phyloP scores from a whole-genome alignment of 1,140 invertebrate genomes.

The Trichogramma pretiosum region DNA sequence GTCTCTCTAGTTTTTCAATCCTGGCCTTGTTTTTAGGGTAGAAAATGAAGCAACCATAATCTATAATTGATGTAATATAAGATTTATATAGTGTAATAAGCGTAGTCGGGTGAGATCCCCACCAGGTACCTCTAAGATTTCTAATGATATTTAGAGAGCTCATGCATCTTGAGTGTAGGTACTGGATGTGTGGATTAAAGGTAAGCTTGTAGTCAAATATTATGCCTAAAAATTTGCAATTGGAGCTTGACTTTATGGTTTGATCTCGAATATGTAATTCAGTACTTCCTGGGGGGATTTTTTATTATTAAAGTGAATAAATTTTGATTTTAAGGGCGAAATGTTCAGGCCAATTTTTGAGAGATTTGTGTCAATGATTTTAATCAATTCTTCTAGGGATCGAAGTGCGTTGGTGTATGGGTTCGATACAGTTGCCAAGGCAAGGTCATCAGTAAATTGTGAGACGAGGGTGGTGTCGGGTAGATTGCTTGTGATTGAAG shows the following conservation, averaged over 20 bases:
- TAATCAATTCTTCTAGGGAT: not conserved
- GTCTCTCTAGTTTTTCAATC: not conserved
- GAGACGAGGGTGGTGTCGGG: not conserved
- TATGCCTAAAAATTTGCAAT: not conserved
- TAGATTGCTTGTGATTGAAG: not conserved
- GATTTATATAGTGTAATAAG: not conserved
- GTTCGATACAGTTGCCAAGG: not conserved
- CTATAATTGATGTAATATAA: not conserved
- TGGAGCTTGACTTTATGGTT: not conserved
- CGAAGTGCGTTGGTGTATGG: not conserved
- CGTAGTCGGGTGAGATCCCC: constrained; percentile 1
- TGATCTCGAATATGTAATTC: not conserved
- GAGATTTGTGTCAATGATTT: not conserved
- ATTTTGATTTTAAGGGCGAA: not conserved
- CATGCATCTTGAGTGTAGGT: not conserved
- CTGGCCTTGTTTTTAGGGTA: not conserved
- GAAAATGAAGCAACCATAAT: not conserved
- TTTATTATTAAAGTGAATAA: constrained; percentile 5
- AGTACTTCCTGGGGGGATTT: not conserved
- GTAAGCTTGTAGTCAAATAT: not conserved
- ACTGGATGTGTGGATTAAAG: not conserved
- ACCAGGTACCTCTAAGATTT: constrained; percentile 2
- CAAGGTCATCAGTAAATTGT: not conserved
- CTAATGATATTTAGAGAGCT: constrained; percentile 1
- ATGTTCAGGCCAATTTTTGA: not conserved